Conservation (phyloP, 2,797 vertebrate genomes). For the Clarias laeviceps region DNA sequence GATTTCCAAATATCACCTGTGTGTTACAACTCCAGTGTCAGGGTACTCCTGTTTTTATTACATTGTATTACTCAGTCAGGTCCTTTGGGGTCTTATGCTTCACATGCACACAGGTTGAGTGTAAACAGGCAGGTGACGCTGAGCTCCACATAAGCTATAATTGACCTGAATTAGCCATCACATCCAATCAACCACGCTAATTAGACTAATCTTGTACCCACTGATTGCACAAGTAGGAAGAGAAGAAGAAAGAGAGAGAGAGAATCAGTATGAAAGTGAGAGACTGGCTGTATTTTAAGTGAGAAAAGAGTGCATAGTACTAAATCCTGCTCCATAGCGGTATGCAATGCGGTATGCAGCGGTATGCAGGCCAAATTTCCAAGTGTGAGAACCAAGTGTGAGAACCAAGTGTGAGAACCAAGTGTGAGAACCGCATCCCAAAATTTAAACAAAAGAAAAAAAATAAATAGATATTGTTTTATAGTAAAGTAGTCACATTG, state of each 20-base stretch:
- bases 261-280: background rate
- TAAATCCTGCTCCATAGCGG: background rate
- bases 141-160: background rate
- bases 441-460: background rate
- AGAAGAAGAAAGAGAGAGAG: background rate
- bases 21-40: background rate
- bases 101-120: background rate
- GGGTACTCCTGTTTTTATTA: background rate
- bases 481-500: background rate
- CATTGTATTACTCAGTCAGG: background rate
- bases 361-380: background rate
- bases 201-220: constrained; percentile 12
- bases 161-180: constrained; percentile 4
- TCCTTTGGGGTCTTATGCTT: background rate
- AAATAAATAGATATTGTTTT: too few relatives aligned
- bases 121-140: background rate
- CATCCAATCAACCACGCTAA: background rate
- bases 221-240: constrained; percentile 2
- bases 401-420: too few relatives aligned
- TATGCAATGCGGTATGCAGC: background rate
- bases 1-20: background rate
- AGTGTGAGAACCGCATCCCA: background rate
- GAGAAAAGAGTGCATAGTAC: background rate
- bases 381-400: background rate
- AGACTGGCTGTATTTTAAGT: background rate